phyloP scores from a whole-genome alignment of 1,140 invertebrate genomes.

The Drosophila ficusphila region DNA sequence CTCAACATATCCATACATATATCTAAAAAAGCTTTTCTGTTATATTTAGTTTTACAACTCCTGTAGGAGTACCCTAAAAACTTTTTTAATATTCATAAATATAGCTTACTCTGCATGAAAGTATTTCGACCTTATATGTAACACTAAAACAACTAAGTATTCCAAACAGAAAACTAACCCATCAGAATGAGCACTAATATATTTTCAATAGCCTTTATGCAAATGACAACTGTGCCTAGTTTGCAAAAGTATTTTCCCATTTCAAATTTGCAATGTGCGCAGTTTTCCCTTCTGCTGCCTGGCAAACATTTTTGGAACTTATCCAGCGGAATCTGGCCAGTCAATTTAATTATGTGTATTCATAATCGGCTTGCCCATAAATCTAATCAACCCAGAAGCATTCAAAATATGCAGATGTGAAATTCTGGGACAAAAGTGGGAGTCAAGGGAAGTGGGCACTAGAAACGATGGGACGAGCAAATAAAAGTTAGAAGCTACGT shows the following conservation, averaged over 20 bases:
- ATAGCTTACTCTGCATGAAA: too few relatives aligned
- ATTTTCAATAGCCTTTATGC: not conserved
- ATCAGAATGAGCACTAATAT: not conserved
- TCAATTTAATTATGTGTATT: constrained; percentile 34
- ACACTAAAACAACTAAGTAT: not conserved
- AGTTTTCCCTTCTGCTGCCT: not conserved
- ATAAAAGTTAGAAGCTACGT: not conserved
- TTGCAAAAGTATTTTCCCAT: constrained; percentile 1
- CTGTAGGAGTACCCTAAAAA: too few relatives aligned
- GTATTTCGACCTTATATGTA: too few relatives aligned
- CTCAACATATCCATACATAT: too few relatives aligned
- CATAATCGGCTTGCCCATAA: constrained; percentile 25
- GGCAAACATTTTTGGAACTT: constrained; percentile 7
- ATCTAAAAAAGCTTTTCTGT: too few relatives aligned
- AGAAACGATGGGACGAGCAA: not conserved
- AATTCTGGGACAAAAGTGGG: not conserved
- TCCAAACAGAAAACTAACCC: not conserved
- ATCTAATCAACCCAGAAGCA: constrained; percentile 53
- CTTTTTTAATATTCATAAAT: too few relatives aligned
- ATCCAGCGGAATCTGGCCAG: not conserved
- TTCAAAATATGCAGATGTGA: not conserved
- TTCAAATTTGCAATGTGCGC: not conserved
- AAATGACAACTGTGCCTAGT: not conserved
- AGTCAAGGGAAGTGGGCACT: not conserved
- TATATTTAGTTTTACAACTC: too few relatives aligned